Percentiles rank a stretch among this genome's conserved stretches.
These are phyloP conservation scores for Drosophila navojoa DNA, from an alignment of 1,140 invertebrate genomes.

Conservation along the genomic window DNA sequence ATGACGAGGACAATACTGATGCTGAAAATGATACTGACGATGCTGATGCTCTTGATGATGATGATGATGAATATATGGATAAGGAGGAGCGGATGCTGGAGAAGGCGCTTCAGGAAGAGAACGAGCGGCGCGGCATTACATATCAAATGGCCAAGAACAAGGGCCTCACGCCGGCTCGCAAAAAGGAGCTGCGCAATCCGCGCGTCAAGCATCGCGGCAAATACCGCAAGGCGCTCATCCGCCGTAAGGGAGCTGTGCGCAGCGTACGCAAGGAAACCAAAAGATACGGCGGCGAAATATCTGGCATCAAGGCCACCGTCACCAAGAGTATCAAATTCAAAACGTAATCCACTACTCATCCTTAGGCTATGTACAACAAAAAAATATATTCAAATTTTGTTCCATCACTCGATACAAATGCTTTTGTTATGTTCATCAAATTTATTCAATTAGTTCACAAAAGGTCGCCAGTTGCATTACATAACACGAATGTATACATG, in stretches of 20 bases:
- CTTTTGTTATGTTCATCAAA: conserved; percentile 7
- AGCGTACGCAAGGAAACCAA: conserved; percentile 90
- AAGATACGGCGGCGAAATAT: conserved; percentile 94
- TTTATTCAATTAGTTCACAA: conserved; percentile 38
- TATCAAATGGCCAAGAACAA: conserved; percentile 98
- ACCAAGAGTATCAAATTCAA: conserved; percentile 94
- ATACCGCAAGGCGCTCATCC: conserved; percentile 94
- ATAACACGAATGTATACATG: conserved; percentile 10
- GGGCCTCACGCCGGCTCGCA: conserved; percentile 94
- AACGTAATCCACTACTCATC: conserved; percentile 76
- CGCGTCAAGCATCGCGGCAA: conserved; percentile 96
- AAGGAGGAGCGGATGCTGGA: conserved; percentile 63
- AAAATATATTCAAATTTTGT: conserved; percentile 17
- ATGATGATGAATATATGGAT: conserved; percentile 77
- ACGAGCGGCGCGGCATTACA: conserved; percentile 91
- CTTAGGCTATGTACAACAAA: conserved; percentile 7
- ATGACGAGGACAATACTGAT: conserved; percentile 41
- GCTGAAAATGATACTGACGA: conserved; percentile 44
- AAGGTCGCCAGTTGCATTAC: conserved; percentile 14
- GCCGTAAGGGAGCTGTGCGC: conserved; percentile 94
- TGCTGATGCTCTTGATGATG: conserved; percentile 48
- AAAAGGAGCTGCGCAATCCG: conserved; percentile 96
- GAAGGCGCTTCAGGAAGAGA: conserved; percentile 69
- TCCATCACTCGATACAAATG: neutral
- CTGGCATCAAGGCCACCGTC: conserved; percentile 94